Evolutionary conservation across 2,113 vertebrate species (phyloP).

Genomic region (Xyliphius kryptos): DNA sequence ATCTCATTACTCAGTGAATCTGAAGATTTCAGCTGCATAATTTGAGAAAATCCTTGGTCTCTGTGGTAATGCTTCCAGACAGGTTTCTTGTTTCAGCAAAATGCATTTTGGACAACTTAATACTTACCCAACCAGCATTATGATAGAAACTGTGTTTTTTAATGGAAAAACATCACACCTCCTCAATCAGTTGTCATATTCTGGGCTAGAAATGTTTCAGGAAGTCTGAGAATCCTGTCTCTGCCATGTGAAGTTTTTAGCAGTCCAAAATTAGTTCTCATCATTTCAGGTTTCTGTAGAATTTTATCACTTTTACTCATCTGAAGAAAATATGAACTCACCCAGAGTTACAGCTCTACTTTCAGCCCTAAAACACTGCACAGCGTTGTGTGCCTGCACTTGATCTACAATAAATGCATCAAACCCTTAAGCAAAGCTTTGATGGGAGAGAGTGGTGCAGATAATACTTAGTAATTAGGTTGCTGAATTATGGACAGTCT

Average conservation of each 20-base stretch:
- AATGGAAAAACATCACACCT: constrained; percentile 1
- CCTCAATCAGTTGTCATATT: constrained; percentile 12
- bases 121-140: too few relatives aligned
- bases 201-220: neutral
- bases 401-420: constrained; percentile 20
- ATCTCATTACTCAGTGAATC: too few relatives aligned
- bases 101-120: too few relatives aligned
- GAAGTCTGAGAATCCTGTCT: neutral
- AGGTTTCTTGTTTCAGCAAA: too few relatives aligned
- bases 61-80: too few relatives aligned
- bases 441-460: constrained; percentile 5
- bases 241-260: neutral
- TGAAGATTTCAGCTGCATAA: too few relatives aligned
- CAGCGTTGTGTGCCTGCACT: constrained; percentile 14
- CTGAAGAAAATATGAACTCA: neutral
- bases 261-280: constrained; percentile 8
- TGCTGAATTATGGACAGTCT: constrained; percentile 29
- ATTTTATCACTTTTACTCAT: constrained; percentile 1
- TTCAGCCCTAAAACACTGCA: too few relatives aligned
- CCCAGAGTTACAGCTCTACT: constrained; percentile 15
- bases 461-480: neutral
- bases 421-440: constrained; percentile 1
- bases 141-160: too few relatives aligned
- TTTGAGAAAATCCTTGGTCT: too few relatives aligned
- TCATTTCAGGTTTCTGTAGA: too few relatives aligned